These are phyloP conservation scores for Benthosema pterotum DNA, from an alignment of 2,797 vertebrate genomes.

Conservation along the genomic window DNA sequence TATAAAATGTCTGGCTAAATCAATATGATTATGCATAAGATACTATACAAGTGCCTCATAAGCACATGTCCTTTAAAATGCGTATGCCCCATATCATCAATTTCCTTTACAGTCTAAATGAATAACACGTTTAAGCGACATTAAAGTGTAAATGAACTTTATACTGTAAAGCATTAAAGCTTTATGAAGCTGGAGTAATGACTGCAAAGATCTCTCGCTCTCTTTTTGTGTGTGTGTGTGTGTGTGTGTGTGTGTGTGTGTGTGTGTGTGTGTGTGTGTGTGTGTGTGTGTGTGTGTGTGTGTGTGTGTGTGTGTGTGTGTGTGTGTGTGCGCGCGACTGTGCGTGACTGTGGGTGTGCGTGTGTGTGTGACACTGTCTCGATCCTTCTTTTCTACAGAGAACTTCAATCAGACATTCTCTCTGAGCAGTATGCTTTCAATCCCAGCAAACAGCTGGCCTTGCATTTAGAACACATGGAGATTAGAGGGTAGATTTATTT, in stretches of 20 bases:
- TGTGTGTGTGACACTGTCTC: constrained; percentile 26
- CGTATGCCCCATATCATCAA: too few species aligned
- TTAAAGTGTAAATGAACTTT: too few species aligned
- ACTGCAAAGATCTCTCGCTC: constrained; percentile 27
- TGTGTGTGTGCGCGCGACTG: constrained; percentile 9
- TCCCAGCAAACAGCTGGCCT: constrained; percentile 80
- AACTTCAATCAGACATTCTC: constrained; percentile 75
- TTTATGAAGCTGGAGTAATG: constrained; percentile 9
- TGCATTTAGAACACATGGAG: constrained; percentile 77
- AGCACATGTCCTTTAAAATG: background rate
- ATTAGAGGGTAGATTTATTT: constrained; percentile 81
- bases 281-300: constrained; percentile 6
- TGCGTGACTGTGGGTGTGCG: constrained; percentile 15
- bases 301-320: constrained; percentile 5
- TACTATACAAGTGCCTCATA: background rate
- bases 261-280: constrained; percentile 45
- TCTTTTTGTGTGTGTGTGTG: constrained; percentile 43
- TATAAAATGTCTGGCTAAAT: background rate
- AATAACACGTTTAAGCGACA: too few species aligned
- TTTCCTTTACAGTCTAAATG: too few species aligned
- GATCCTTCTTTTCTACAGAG: constrained; percentile 59
- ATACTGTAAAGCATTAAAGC: too few species aligned
- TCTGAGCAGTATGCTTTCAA: constrained; percentile 81
- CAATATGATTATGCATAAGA: background rate
- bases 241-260: constrained; percentile 51